These are phyloP conservation scores for Nemoura dubitans DNA, from an alignment of 2,888 invertebrate genomes.

Conservation along the genomic window DNA sequence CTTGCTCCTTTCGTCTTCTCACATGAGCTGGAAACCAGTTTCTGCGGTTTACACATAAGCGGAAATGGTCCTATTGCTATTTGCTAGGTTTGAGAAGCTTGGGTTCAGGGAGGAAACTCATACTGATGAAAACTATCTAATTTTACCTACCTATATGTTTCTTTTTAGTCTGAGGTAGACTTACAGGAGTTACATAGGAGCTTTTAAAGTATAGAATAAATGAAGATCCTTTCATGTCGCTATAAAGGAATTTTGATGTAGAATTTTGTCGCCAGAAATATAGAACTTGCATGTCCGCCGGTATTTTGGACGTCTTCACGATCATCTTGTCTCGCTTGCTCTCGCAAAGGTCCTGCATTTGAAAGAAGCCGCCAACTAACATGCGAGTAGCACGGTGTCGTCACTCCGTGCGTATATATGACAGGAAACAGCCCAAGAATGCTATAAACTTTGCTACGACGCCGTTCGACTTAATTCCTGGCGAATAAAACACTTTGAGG, in stretches of 20 bases:
- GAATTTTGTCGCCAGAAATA: not conserved
- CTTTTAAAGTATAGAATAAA: not conserved
- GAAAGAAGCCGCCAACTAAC: not conserved
- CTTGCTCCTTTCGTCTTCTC: too few relatives aligned
- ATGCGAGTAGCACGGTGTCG: not conserved
- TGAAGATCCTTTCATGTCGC: not conserved
- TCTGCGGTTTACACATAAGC: too few relatives aligned
- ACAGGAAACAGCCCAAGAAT: not conserved
- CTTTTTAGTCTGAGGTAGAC: too few relatives aligned
- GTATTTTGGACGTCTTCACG: not conserved
- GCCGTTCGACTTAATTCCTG: not conserved
- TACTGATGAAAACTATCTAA: too few relatives aligned
- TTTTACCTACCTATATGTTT: too few relatives aligned
- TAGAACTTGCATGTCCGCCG: not conserved
- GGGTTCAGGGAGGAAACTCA: too few relatives aligned
- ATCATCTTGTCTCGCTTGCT: not conserved
- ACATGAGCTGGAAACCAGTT: too few relatives aligned
- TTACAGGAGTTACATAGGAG: too few relatives aligned
- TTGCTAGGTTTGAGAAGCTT: too few relatives aligned
- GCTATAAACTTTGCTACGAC: conserved; percentile 12
- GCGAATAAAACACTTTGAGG: conserved; percentile 4
- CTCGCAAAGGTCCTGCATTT: too few relatives aligned
- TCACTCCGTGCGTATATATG: not conserved
- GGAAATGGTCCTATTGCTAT: too few relatives aligned
- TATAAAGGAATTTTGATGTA: conserved; percentile 1